phyloP scores from a whole-genome alignment of 2,797 vertebrate genomes.

The Buceros bicornis region DNA sequence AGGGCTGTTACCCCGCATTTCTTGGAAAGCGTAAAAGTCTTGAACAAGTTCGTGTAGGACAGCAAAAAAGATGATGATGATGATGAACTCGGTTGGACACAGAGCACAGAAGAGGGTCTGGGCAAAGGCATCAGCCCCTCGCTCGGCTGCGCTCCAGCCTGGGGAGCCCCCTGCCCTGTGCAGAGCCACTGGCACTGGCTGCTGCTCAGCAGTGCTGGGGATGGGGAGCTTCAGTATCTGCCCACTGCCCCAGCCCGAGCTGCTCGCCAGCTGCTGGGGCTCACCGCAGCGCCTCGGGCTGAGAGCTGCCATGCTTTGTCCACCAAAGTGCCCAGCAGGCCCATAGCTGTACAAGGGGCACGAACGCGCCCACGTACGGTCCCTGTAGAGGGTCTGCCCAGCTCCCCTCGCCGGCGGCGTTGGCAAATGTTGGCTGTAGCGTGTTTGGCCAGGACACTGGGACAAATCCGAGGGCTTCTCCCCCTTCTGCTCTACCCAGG shows the following conservation, averaged over 20 bases:
- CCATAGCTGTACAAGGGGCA: accelerated
- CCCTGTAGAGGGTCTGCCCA: accelerated
- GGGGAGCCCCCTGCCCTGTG: accelerated
- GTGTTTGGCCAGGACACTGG: accelerated
- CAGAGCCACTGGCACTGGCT: accelerated
- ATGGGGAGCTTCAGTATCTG: not conserved
- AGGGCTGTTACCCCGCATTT: not conserved
- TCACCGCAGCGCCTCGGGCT: accelerated
- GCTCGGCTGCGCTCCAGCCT: not conserved
- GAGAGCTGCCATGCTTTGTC: not conserved
- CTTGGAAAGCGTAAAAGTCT: accelerated
- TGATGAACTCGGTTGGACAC: accelerated
- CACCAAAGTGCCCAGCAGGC: accelerated
- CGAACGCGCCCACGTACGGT: too few relatives aligned
- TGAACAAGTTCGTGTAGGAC: accelerated
- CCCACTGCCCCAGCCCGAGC: not conserved
- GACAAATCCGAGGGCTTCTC: accelerated
- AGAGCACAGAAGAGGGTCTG: not conserved
- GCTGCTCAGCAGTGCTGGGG: not conserved
- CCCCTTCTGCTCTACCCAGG: not conserved
- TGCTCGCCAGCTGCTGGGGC: not conserved
- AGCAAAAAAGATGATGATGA: not conserved
- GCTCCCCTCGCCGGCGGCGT: accelerated
- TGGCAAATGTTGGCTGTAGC: accelerated
- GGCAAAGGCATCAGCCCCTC: not conserved